Evolutionary conservation across 2,113 vertebrate genomes (phyloP), one percentile per base, ranked within the genome.

Genomic region (Nycticryphes semicollaris): DNA sequence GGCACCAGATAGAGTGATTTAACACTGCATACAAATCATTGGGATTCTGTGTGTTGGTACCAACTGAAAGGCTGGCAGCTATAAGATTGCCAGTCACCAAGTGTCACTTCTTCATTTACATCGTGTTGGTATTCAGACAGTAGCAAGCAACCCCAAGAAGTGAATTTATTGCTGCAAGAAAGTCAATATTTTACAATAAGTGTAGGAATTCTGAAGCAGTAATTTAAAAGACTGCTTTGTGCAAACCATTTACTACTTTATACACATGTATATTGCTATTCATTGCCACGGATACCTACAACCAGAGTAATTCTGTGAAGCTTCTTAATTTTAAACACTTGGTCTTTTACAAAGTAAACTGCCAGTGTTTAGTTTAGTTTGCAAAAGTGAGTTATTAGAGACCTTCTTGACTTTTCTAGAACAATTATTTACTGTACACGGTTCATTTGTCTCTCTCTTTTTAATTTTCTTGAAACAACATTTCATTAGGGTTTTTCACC

Each of bases 131-230:
- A 98, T 98, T 97, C 98, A 92, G 77, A 75, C 15, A 45, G 94
- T 45, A 50, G 64, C 72, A 79, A 73, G 64, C 84, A 95, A 94
- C 80, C 27, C 17, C 18, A 94, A 97, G n/a, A 97, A 98, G 95
- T 92, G 88, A 97, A 97, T 98, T 94, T 97, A 96, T 93, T 93
- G 87, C 92, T 86, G 56, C 4, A 0, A 97, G 91, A 96, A 98
- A 98, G 97, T 98, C 98, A 98, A 97, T 98, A 98, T 95, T 98
- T 98, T 95, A 94, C 87, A 96, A 96, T 98, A 97, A 97, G 76
- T 80, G 77, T 50, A 96, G 93, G 95, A 87, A 88, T 93, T 95
- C 86, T 96, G 93, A 95, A 91, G 76, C 79, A 93, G 70, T 94
- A 82, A 97, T 97, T 97, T 97, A 97, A 97, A 97, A 97, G 91